Conservation (phyloP, 2,113 vertebrate genomes). For the Heterotis niloticus region DNA sequence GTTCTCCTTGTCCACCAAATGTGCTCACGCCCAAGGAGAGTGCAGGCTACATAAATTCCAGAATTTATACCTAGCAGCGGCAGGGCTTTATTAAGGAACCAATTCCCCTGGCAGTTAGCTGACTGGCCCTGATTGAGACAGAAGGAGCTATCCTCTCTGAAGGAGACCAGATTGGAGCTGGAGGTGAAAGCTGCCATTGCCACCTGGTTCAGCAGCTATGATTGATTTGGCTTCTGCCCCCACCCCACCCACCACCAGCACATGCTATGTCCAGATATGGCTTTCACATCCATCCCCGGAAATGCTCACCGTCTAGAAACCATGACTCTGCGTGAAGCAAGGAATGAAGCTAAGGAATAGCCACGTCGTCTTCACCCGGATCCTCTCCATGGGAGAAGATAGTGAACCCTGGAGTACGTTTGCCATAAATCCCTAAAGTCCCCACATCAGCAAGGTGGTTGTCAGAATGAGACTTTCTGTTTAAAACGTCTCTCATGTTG, state of each 20-base stretch:
- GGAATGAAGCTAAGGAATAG: too few species aligned
- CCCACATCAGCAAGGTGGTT: not conserved
- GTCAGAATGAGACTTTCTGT: not conserved
- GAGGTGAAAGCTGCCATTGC: not conserved
- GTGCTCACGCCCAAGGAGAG: not conserved
- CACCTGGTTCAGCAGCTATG: too few species aligned
- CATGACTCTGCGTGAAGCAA: too few species aligned
- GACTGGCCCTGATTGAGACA: not conserved
- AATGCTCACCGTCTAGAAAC: too few species aligned
- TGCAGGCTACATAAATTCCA: constrained; percentile 13
- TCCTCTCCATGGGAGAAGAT: too few species aligned
- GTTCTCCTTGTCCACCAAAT: not conserved
- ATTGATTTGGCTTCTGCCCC: not conserved
- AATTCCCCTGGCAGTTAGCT: not conserved
- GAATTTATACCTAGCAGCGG: not conserved
- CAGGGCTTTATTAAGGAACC: not conserved
- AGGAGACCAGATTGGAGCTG: not conserved
- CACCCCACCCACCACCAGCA: too few species aligned
- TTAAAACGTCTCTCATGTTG: too few species aligned
- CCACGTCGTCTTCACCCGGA: too few species aligned
- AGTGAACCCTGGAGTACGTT: not conserved
- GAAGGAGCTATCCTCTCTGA: not conserved
- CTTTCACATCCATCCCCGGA: too few species aligned
- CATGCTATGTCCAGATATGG: too few species aligned
- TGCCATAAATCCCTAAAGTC: constrained; percentile 21